phyloP scores from a whole-genome alignment of 2,888 invertebrate species.

The Nineta flava region DNA sequence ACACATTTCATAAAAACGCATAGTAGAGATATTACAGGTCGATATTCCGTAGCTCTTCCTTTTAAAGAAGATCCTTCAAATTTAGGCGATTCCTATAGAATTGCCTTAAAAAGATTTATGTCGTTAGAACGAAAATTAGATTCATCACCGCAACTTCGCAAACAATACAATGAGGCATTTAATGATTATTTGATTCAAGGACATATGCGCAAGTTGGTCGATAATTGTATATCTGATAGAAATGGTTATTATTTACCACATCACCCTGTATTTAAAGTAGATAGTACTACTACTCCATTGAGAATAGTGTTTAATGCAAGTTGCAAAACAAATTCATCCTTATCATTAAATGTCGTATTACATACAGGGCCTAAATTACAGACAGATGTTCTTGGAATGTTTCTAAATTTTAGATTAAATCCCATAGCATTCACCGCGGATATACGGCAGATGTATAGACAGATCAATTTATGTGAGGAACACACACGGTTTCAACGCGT shows the following conservation, averaged over 20 bases:
- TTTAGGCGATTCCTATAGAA: slow-evolving; percentile 8
- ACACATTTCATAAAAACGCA: slow-evolving; percentile 8
- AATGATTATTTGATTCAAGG: background rate
- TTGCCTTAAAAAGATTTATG: slow-evolving; percentile 8
- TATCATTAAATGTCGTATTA: slow-evolving; percentile 7
- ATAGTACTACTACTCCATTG: slow-evolving; percentile 4
- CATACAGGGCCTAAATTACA: slow-evolving; percentile 9
- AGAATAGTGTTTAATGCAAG: too few relatives aligned
- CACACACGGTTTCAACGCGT: slow-evolving; percentile 8
- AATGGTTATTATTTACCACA: slow-evolving; percentile 6
- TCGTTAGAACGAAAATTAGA: slow-evolving; percentile 8
- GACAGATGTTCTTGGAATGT: slow-evolving; percentile 6
- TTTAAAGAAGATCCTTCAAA: slow-evolving; percentile 2
- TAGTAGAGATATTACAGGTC: slow-evolving; percentile 8
- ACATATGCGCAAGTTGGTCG: background rate
- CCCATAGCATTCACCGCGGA: slow-evolving; percentile 9
- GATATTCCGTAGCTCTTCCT: slow-evolving; percentile 12
- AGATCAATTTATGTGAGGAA: slow-evolving; percentile 5
- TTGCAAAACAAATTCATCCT: background rate
- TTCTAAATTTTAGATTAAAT: slow-evolving; percentile 8
- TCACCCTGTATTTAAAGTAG: slow-evolving; percentile 1
- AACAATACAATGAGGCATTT: slow-evolving; percentile 3
- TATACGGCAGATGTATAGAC: slow-evolving; percentile 10
- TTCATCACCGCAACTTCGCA: slow-evolving; percentile 3
- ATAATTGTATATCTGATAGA: background rate